Evolutionary conservation across 1,140 invertebrate genomes (phyloP).

Genomic region (Zaprionus camerounensis): DNA sequence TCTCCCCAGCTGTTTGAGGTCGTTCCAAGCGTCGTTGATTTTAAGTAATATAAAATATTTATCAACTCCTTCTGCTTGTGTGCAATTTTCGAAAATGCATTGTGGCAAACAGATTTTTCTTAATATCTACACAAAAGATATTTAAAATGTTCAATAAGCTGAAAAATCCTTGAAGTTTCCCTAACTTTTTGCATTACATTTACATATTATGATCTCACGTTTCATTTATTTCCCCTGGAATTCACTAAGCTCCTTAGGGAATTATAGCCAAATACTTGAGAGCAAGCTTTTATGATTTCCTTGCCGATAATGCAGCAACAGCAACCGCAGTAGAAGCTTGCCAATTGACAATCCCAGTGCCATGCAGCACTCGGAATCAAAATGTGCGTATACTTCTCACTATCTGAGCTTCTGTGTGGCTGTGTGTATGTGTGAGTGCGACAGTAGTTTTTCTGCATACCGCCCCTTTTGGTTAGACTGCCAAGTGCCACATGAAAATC

Average conservation of each 20-base stretch:
- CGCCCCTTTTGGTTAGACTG: slow-evolving; percentile 17
- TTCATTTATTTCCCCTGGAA: background rate
- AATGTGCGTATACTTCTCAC: slow-evolving; percentile 20
- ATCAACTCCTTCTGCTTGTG: background rate
- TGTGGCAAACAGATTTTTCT: background rate
- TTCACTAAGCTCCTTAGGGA: slow-evolving; percentile 11
- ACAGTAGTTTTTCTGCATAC: slow-evolving; percentile 14
- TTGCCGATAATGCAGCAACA: slow-evolving; percentile 28
- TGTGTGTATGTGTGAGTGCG: slow-evolving; percentile 1
- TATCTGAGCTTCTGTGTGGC: background rate
- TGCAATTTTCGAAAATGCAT: background rate
- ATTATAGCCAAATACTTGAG: slow-evolving; percentile 12
- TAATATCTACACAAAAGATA: background rate
- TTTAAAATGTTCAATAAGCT: background rate
- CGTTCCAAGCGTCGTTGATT: slow-evolving; percentile 56
- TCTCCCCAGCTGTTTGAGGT: slow-evolving; percentile 44
- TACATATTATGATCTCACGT: background rate
- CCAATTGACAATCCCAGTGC: slow-evolving; percentile 44
- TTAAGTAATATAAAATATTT: slow-evolving; percentile 50
- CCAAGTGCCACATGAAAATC: slow-evolving; percentile 70
- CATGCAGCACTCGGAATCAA: slow-evolving; percentile 24
- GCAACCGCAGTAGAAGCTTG: slow-evolving; percentile 13
- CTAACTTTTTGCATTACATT: background rate
- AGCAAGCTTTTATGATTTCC: slow-evolving; percentile 26
- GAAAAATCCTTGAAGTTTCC: background rate